These are phyloP conservation scores for Sorex maritimensis DNA, from an alignment of 2,797 vertebrate species.

Conservation along the genomic window DNA sequence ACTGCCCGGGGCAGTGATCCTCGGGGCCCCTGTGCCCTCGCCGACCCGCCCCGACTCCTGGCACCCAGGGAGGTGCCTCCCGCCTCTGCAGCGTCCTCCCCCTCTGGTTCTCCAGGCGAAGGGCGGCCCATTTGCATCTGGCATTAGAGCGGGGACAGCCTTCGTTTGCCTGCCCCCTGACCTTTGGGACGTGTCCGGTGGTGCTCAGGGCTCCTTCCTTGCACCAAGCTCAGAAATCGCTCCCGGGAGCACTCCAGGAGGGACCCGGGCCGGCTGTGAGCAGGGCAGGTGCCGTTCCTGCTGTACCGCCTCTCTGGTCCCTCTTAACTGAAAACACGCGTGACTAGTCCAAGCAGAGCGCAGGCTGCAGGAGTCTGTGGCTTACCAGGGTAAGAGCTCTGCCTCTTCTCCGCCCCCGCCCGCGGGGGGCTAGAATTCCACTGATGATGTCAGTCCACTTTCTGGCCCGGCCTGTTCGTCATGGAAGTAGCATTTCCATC, in stretches of 20 bases:
- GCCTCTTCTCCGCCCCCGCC: neutral
- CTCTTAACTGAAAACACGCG: neutral
- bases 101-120: slow-evolving; percentile 33
- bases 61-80: neutral
- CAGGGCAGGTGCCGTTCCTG: too few species aligned
- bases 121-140: neutral
- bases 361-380: neutral
- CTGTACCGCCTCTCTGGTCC: neutral
- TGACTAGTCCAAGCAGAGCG: slow-evolving; percentile 48
- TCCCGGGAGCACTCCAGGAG: too few species aligned
- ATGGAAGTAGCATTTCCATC: neutral
- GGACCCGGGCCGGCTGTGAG: too few species aligned
- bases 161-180: slow-evolving; percentile 30
- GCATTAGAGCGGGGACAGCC: slow-evolving; percentile 4
- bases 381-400: neutral
- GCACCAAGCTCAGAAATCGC: too few species aligned
- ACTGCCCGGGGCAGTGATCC: neutral
- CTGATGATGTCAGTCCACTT: neutral
- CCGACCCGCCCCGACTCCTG: accelerated
- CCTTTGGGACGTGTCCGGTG: too few species aligned
- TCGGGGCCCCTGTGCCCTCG: neutral
- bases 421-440: neutral
- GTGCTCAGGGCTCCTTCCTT: too few species aligned
- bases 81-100: neutral
- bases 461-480: neutral